A percentile compares a stretch with the other conserved stretches of the same genome.
Evolutionary conservation across 2,113 vertebrate species (phyloP).

Genomic region (Lagopus leucura): DNA sequence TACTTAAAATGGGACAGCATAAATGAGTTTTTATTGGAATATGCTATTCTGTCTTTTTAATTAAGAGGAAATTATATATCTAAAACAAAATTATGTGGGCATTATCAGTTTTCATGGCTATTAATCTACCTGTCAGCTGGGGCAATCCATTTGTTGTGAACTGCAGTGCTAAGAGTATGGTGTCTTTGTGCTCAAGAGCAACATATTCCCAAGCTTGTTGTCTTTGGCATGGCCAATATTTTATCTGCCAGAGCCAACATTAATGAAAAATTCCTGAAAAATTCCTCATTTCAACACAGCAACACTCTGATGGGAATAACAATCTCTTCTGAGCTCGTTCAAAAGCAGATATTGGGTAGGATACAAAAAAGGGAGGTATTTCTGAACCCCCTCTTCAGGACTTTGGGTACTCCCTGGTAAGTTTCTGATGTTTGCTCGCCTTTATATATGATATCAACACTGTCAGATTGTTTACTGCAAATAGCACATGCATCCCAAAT

Average conservation of each 20-base stretch:
- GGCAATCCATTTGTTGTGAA: neutral
- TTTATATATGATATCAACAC: neutral
- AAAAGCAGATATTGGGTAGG: neutral
- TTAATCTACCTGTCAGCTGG: neutral
- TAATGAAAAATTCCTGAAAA: conserved; percentile 76
- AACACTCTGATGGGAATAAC: conserved; percentile 41
- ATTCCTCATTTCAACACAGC: conserved; percentile 59
- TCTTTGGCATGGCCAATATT: conserved; percentile 63
- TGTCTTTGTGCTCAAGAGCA: neutral
- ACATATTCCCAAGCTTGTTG: conserved; percentile 64
- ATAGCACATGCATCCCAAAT: neutral
- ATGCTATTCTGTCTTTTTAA: neutral
- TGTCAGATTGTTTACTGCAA: neutral
- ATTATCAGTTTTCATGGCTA: neutral
- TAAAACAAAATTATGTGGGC: neutral
- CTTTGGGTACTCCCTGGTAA: neutral
- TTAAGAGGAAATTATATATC: neutral
- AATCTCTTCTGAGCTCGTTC: neutral
- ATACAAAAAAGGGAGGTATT: neutral
- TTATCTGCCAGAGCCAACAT: conserved; percentile 66
- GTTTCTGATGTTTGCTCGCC: neutral
- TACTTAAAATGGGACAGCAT: neutral
- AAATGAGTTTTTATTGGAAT: neutral
- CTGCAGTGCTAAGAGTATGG: neutral
- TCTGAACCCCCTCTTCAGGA: neutral